phyloP scores from a whole-genome alignment of 2,888 invertebrate species.

The Polydesmus complanatus region DNA sequence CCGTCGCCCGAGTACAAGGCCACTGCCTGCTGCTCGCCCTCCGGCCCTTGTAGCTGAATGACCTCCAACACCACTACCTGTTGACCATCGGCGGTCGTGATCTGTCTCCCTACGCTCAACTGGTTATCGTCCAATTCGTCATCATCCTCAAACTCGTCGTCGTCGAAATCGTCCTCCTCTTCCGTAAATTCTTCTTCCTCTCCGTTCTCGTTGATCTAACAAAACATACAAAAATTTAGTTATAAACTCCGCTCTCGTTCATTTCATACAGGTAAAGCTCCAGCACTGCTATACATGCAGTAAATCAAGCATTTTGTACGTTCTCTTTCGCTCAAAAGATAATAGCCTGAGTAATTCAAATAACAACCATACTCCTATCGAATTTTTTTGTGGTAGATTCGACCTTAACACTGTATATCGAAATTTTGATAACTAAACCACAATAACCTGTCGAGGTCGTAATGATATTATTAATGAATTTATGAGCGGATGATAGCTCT shows the following conservation, averaged over 20 bases:
- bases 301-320: not conserved
- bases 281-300: not conserved
- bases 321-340: not conserved
- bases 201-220: conserved; percentile 12
- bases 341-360: too few species aligned
- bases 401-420: too few species aligned
- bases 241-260: not conserved
- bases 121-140: conserved; percentile 17
- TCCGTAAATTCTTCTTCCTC: conserved; percentile 32
- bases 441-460: too few species aligned
- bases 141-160: conserved; percentile 29
- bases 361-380: too few species aligned
- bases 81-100: conserved; percentile 52
- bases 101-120: conserved; percentile 22
- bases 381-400: too few species aligned
- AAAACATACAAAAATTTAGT: not conserved
- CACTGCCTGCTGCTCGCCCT: conserved; percentile 32
- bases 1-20: conserved; percentile 35
- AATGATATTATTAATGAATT: too few species aligned
- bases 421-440: too few species aligned
- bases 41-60: conserved; percentile 47
- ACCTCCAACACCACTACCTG: conserved; percentile 82
- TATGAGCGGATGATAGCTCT: too few species aligned
- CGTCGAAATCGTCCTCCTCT: conserved; percentile 39
- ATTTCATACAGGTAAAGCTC: not conserved